These are phyloP conservation scores for Poeciliopsis turneri DNA, from an alignment of 2,797 vertebrate genomes.

Conservation along the genomic window DNA sequence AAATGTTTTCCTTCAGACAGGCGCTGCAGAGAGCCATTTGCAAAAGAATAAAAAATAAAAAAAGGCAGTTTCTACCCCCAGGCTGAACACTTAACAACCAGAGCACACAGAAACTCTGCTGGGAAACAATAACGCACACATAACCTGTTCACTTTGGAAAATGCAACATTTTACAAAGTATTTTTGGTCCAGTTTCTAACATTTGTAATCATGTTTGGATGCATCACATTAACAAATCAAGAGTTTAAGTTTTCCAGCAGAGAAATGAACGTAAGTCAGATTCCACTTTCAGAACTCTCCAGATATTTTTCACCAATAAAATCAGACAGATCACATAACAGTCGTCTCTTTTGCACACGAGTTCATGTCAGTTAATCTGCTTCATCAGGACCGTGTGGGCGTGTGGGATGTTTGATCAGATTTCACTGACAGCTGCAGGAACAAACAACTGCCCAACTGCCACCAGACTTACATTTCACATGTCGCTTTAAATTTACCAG, in stretches of 20 bases:
- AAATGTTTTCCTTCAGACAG: not conserved
- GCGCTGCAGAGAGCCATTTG: not conserved
- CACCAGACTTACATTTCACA: slow-evolving; percentile 10
- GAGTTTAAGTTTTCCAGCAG: not conserved
- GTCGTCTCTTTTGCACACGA: not conserved
- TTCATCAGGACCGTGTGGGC: slow-evolving; percentile 9
- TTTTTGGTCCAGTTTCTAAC: too few relatives aligned
- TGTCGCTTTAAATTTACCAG: not conserved
- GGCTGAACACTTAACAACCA: not conserved
- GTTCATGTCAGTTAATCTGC: not conserved
- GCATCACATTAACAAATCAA: not conserved
- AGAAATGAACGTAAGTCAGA: not conserved
- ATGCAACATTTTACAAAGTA: not conserved
- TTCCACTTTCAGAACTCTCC: not conserved
- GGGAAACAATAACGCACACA: not conserved
- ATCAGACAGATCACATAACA: not conserved
- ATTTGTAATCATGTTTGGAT: not conserved
- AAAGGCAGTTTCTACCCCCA: not conserved
- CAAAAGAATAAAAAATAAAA: too few relatives aligned
- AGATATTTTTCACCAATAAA: not conserved
- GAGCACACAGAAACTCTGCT: not conserved
- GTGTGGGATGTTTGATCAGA: slow-evolving; percentile 34
- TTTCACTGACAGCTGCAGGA: slow-evolving; percentile 14
- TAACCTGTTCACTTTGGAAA: not conserved
- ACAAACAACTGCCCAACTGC: slow-evolving; percentile 29